Base-by-base conservation (phyloP, 1,140 invertebrate species). In the Drosophila kurseongensis region DNA sequence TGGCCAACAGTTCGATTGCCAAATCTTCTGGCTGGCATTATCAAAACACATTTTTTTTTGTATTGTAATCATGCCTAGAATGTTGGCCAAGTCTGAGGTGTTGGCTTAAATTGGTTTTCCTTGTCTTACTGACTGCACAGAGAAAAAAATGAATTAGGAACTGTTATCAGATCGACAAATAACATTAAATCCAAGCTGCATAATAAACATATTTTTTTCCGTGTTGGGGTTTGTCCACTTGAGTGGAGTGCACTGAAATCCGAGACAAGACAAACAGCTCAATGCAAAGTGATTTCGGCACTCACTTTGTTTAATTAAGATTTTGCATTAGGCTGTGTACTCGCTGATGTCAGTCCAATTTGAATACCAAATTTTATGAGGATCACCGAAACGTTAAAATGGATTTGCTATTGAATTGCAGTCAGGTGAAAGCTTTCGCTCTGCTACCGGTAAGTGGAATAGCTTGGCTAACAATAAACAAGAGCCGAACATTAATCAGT, bases 1-100 rank as follows among this genome's bases (percentile, higher is more conserved):
- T 60, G 56, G 62, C 72, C 65, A 77, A 72, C 72, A 57, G 61
- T 85, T 86, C 57, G 78, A 86, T 86, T 85, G 75, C 82, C 63
- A 78, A 85, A 85, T 81, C 57, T 52, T 55, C 32, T 50, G 71
- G 74, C 63, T 71, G 61, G 63, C 72, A 63, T 74, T 81, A 85
- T 86, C 75, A 77, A 72, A 74, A 71, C 68, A 81, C 77, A 78
- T 58, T 79, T 73, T 16, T 57, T 63, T 71, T 80, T 60, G 77
- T 80, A 75, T 82, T 74, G 77, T 78, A 77, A 85, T 85, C 78
- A 50, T 52, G 52, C 57, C 40, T 40, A 74, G 77, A 80, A 80
- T 83, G 75, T 72, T 72, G 42, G 41, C 40, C 38, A 14, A 40
- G 67, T 40, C 27, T 58, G 42, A 74, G 56, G 48, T 66, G 63